Evolutionary conservation across 2,113 vertebrate genomes (phyloP).

Genomic region (Peromyscus polionotus): DNA sequence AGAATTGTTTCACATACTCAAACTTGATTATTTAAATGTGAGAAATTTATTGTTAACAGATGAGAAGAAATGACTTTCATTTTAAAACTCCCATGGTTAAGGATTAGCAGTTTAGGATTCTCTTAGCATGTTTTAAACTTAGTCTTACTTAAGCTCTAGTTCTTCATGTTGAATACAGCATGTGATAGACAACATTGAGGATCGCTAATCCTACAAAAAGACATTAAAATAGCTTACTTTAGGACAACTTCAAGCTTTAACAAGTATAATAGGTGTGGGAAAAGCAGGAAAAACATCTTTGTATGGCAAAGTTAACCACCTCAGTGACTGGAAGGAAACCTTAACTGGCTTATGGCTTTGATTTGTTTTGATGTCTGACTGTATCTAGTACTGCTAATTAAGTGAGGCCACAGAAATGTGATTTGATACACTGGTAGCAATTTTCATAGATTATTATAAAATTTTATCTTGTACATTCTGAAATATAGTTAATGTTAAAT

Average conservation of each 20-base stretch:
- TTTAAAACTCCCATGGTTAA: not conserved
- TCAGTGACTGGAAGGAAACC: conserved; percentile 50
- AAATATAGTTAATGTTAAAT: conserved; percentile 55
- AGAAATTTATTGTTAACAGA: conserved; percentile 11
- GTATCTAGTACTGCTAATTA: conserved; percentile 86
- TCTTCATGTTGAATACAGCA: not conserved
- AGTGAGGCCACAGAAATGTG: conserved; percentile 73
- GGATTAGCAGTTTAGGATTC: conserved; percentile 43
- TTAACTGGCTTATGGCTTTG: conserved; percentile 68
- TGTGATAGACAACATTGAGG: not conserved
- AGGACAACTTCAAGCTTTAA: conserved; percentile 64
- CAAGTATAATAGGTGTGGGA: conserved; percentile 63
- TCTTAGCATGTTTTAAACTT: not conserved
- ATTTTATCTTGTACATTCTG: conserved; percentile 22
- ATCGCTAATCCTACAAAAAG: not conserved
- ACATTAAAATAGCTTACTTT: conserved; percentile 50
- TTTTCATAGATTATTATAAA: conserved; percentile 68
- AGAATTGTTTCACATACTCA: not conserved
- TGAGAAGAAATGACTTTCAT: conserved; percentile 72
- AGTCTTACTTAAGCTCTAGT: not conserved
- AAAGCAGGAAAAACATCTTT: conserved; percentile 66
- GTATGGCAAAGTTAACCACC: conserved; percentile 63
- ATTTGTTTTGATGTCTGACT: conserved; percentile 78
- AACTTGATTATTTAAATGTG: conserved; percentile 24
- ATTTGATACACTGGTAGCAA: conserved; percentile 77